Evolutionary conservation across 2,113 vertebrate genomes (phyloP).

Genomic region (Alethe diademata): DNA sequence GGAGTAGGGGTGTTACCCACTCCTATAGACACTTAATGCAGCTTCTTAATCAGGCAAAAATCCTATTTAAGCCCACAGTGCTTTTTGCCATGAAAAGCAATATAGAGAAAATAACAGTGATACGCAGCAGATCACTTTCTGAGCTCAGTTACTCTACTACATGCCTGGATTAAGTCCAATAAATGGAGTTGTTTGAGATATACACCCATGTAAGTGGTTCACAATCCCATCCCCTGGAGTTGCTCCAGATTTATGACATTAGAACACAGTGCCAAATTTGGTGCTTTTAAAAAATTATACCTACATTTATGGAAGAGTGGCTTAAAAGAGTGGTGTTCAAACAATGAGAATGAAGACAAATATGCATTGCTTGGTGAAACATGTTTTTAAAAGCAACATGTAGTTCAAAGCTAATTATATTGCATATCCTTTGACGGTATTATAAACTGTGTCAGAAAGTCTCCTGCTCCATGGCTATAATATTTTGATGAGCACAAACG

Average conservation of each 20-base stretch:
- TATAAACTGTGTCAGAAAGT: not conserved
- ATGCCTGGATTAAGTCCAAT: constrained; percentile 44
- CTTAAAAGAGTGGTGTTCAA: not conserved
- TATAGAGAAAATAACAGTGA: not conserved
- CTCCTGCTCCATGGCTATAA: not conserved
- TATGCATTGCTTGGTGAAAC: not conserved
- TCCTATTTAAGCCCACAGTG: not conserved
- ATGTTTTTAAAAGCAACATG: not conserved
- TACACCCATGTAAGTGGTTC: constrained; percentile 47
- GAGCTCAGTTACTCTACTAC: constrained; percentile 30
- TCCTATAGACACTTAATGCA: not conserved
- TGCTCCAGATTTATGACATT: constrained; percentile 18
- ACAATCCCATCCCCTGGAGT: constrained; percentile 29
- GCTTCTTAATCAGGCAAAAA: constrained; percentile 20
- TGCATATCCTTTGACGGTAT: not conserved
- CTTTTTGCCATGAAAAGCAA: not conserved
- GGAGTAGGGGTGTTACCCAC: constrained; percentile 2
- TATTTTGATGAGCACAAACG: not conserved
- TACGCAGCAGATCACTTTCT: not conserved
- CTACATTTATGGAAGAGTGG: not conserved
- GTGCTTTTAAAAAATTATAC: constrained; percentile 8
- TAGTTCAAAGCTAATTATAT: not conserved
- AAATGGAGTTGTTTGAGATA: constrained; percentile 51
- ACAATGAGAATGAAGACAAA: not conserved
- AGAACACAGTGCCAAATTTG: not conserved